Evolutionary conservation across 2,888 invertebrate species (phyloP).

Genomic region (Leuctra nigra): DNA sequence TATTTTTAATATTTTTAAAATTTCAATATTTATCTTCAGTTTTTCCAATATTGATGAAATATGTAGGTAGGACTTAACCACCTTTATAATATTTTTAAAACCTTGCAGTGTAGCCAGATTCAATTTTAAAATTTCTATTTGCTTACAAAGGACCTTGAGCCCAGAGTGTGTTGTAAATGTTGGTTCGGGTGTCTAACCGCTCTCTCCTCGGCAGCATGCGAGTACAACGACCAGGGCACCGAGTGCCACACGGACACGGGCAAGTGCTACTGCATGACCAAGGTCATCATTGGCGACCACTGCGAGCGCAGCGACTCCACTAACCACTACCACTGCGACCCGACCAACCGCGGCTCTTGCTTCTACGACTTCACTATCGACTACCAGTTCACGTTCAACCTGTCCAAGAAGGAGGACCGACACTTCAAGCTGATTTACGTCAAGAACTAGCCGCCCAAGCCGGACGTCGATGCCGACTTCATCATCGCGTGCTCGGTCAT

Average conservation of each 20-base stretch:
- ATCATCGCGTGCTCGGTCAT: slow-evolving; percentile 80
- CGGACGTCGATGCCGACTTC: slow-evolving; percentile 89
- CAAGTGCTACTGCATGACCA: slow-evolving; percentile 93
- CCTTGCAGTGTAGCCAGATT: too few relatives aligned
- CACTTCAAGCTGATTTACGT: slow-evolving; percentile 96
- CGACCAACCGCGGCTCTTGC: slow-evolving; percentile 86
- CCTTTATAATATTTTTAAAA: too few relatives aligned
- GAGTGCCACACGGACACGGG: slow-evolving; percentile 89
- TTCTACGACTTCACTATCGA: slow-evolving; percentile 96
- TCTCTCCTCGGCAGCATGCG: slow-evolving; percentile 64
- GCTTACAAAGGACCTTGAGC: too few relatives aligned
- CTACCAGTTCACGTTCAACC: slow-evolving; percentile 98
- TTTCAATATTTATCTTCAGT: too few relatives aligned
- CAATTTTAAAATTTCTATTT: too few relatives aligned
- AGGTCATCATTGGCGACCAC: slow-evolving; percentile 90
- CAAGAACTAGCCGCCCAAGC: slow-evolving; percentile 86
- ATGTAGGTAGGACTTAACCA: too few relatives aligned
- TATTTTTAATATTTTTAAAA: too few relatives aligned
- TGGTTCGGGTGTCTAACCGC: background rate
- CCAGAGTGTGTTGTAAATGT: too few relatives aligned
- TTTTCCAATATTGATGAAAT: too few relatives aligned
- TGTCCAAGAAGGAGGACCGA: slow-evolving; percentile 93
- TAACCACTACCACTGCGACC: slow-evolving; percentile 91
- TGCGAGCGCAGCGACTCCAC: slow-evolving; percentile 95
- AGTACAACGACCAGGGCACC: slow-evolving; percentile 91